A percentile compares a stretch with the other conserved stretches of the same genome.
phyloP scores from a whole-genome alignment of 2,797 vertebrate species.

The Pygocentrus nattereri region DNA sequence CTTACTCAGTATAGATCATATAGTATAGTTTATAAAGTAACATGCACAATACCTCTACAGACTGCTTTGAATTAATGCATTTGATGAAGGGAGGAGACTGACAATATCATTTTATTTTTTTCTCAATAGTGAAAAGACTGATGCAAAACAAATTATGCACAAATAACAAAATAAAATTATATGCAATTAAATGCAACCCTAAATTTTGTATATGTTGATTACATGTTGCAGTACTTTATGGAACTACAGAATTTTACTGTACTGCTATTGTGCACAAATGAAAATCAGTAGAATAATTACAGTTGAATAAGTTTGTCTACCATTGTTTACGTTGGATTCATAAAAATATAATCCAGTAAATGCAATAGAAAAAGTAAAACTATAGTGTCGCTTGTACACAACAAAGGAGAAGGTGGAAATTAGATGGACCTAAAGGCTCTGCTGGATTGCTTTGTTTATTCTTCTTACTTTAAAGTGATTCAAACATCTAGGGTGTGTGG shows the following conservation, averaged over 20 bases:
- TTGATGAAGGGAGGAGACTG: neutral
- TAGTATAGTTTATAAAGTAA: no score
- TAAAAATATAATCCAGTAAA: conserved; percentile 47
- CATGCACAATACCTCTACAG: no score
- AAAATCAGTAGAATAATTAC: neutral
- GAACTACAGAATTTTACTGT: no score
- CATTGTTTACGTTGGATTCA: conserved; percentile 7
- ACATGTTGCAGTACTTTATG: neutral
- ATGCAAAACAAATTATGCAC: neutral
- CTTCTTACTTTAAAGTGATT: neutral
- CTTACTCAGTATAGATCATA: no score
- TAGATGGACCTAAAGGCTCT: neutral
- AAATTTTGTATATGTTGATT: neutral
- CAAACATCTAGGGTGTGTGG: neutral
- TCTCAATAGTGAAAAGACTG: neutral
- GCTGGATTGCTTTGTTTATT: neutral
- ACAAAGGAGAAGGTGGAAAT: neutral
- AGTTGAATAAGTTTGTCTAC: neutral
- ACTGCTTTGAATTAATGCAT: neutral
- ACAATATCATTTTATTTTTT: neutral
- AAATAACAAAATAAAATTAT: neutral
- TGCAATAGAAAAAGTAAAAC: conserved; percentile 7
- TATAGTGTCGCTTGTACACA: neutral
- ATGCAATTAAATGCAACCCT: neutral
- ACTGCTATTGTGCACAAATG: neutral